Conservation (phyloP, 2,113 vertebrate genomes). For the Oxyruncus cristatus region DNA sequence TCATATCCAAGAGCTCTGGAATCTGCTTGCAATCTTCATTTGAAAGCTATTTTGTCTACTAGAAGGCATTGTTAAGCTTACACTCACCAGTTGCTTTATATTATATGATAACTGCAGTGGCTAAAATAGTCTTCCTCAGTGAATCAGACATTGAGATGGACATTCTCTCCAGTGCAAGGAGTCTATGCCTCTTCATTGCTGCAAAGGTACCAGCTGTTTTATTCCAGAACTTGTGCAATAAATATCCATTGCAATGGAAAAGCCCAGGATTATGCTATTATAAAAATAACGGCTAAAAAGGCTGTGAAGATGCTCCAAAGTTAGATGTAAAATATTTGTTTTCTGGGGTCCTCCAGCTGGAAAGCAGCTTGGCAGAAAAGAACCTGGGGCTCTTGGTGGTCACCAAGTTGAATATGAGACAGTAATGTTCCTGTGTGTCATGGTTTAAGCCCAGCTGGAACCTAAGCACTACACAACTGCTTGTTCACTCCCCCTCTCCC, state of each 20-base stretch:
- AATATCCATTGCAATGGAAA: not conserved
- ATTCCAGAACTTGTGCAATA: not conserved
- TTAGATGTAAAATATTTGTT: not conserved
- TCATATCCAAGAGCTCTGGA: not conserved
- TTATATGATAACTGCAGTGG: not conserved
- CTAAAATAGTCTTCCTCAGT: not conserved
- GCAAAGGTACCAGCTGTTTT: not conserved
- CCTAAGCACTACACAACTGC: not conserved
- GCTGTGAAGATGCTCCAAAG: not conserved
- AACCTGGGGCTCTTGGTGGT: not conserved
- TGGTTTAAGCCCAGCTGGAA: not conserved
- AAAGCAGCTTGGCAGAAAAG: not conserved
- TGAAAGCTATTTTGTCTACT: not conserved
- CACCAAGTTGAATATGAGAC: not conserved
- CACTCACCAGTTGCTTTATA: not conserved
- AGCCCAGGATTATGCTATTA: not conserved
- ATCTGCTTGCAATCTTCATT: not conserved
- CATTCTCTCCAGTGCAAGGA: not conserved
- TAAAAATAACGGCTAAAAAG: not conserved
- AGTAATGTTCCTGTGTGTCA: accelerated
- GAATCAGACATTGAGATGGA: not conserved
- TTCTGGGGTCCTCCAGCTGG: not conserved
- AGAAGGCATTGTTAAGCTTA: not conserved
- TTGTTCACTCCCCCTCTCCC: not conserved
- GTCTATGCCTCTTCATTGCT: not conserved